Evolutionary conservation across 1,140 invertebrate genomes (phyloP).

Genomic region (Macrotrachela quadricornifera): DNA sequence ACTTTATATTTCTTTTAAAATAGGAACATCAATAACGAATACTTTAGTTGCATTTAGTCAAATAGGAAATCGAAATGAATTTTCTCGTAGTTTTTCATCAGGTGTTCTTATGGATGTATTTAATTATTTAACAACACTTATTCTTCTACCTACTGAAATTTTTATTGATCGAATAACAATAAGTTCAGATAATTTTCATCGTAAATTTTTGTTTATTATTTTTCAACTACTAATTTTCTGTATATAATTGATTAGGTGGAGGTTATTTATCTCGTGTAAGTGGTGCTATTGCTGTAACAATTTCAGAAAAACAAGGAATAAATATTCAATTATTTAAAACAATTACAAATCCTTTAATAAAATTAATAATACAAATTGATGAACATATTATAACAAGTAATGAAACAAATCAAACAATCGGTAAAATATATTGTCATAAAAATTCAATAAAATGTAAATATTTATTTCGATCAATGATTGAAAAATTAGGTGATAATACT

Average conservation of each 20-base stretch:
- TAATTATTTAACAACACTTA: conserved; percentile 35
- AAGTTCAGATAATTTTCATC: too few relatives aligned
- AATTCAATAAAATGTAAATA: conserved; percentile 10
- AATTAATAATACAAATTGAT: conserved; percentile 23
- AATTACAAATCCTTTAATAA: conserved; percentile 20
- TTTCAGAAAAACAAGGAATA: conserved; percentile 9
- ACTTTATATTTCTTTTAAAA: too few relatives aligned
- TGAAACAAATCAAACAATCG: conserved; percentile 10
- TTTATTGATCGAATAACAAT: conserved; percentile 11
- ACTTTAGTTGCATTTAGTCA: too few relatives aligned
- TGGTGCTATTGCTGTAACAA: too few relatives aligned
- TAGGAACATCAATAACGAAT: too few relatives aligned
- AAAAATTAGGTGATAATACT: too few relatives aligned
- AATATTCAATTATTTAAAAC: conserved; percentile 26
- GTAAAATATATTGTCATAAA: conserved; percentile 13
- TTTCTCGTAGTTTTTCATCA: too few relatives aligned
- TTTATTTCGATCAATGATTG: too few relatives aligned
- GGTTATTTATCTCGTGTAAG: too few relatives aligned
- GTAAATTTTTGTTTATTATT: too few relatives aligned
- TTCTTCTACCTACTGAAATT: conserved; percentile 33
- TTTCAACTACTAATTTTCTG: conserved; percentile 7
- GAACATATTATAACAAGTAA: conserved; percentile 24
- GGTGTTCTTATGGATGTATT: conserved; percentile 30
- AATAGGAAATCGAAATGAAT: too few relatives aligned
- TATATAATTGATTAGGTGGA: too few relatives aligned